These are phyloP conservation scores for Misgurnus mizolepis DNA, from an alignment of 2,113 vertebrate genomes.

Conservation along the genomic window DNA sequence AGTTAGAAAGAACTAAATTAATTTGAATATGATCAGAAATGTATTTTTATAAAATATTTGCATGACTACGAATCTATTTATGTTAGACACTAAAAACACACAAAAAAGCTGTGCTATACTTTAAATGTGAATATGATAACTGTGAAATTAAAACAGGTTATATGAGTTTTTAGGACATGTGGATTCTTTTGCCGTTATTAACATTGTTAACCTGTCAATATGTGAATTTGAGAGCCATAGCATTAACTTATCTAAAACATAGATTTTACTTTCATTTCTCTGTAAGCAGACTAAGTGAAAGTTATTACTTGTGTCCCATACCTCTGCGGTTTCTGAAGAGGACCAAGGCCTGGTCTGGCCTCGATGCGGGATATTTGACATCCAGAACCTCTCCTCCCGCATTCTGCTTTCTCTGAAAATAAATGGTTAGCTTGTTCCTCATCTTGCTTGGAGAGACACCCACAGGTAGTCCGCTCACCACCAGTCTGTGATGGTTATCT, in stretches of 20 bases:
- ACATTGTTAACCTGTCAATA: background rate
- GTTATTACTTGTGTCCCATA: constrained; percentile 1
- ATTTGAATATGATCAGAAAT: no score
- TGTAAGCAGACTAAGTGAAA: background rate
- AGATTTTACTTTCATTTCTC: background rate
- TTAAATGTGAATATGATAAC: no score
- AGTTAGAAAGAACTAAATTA: no score
- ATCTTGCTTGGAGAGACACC: constrained; percentile 50
- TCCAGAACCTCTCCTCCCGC: constrained; percentile 60
- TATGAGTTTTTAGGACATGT: no score
- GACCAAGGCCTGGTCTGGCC: constrained; percentile 55
- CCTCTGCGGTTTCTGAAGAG: constrained; percentile 57
- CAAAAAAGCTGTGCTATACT: no score
- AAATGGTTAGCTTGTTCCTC: constrained; percentile 65
- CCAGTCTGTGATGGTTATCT: constrained; percentile 50
- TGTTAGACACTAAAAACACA: no score
- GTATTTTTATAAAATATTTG: no score
- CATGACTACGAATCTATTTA: no score
- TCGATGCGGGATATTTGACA: constrained; percentile 54
- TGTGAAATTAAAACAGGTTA: no score
- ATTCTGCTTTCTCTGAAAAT: constrained; percentile 60
- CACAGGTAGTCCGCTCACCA: constrained; percentile 55
- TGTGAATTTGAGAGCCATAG: background rate
- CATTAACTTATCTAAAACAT: background rate
- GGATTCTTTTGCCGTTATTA: no score